Conservation (phyloP, 2,888 invertebrate genomes). For the Thyatira batis region DNA sequence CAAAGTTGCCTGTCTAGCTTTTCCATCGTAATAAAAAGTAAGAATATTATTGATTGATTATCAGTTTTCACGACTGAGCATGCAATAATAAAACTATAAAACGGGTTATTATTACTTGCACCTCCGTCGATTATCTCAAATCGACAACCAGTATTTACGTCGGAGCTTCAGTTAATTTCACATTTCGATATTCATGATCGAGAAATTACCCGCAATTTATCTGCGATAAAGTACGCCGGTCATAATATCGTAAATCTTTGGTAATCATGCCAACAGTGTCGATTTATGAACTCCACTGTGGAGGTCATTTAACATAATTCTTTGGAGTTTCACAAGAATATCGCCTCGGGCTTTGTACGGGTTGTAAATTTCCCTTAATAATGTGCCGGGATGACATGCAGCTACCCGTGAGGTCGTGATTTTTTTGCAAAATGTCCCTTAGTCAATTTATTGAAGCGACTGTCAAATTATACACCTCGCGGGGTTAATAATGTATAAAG, state of each 20-base stretch:
- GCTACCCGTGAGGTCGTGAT: constrained; percentile 36
- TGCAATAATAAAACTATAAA: too few species aligned
- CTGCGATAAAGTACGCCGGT: constrained; percentile 24
- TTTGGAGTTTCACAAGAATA: constrained; percentile 40
- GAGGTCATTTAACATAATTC: constrained; percentile 60
- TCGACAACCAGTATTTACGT: not conserved
- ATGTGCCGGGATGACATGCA: constrained; percentile 44
- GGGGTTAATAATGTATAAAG: constrained; percentile 54
- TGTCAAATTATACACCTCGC: constrained; percentile 65
- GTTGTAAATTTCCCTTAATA: constrained; percentile 49
- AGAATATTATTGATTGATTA: too few species aligned
- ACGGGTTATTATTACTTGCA: not conserved
- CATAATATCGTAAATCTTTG: constrained; percentile 50
- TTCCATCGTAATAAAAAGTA: too few species aligned
- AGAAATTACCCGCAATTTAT: constrained; percentile 29
- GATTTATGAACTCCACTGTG: constrained; percentile 52
- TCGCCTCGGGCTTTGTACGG: constrained; percentile 21
- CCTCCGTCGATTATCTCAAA: not conserved
- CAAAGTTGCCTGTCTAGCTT: too few species aligned
- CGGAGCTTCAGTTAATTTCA: not conserved
- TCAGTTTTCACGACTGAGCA: too few species aligned
- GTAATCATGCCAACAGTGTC: constrained; percentile 50
- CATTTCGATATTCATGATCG: not conserved
- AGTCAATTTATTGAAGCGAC: constrained; percentile 62
- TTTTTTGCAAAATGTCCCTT: constrained; percentile 34